A percentile compares a stretch with the other conserved stretches of the same genome.
These are phyloP conservation scores for Leucophenga maculata DNA, from an alignment of 2,888 invertebrate species.

Conservation along the genomic window DNA sequence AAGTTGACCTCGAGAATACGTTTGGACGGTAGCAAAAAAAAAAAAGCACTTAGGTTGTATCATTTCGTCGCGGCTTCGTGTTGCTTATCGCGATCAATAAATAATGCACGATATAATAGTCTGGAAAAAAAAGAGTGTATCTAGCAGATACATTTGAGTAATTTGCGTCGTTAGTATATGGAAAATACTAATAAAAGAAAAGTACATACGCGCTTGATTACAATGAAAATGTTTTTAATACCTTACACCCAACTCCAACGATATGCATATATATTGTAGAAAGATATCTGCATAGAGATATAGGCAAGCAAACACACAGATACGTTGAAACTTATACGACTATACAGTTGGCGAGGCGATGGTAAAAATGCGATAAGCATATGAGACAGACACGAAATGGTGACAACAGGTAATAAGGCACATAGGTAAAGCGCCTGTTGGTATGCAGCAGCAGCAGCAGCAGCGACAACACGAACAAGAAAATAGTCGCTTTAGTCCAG, in stretches of 20 bases:
- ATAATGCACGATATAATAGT: constrained; percentile 62
- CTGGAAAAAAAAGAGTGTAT: constrained; percentile 36
- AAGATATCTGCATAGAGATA: constrained; percentile 22
- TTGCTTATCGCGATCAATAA: constrained; percentile 72
- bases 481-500: constrained; percentile 11
- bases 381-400: constrained; percentile 22
- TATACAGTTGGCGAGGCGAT: constrained; percentile 18
- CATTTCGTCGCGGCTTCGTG: constrained; percentile 64
- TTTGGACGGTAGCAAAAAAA: constrained; percentile 20
- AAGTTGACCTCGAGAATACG: constrained; percentile 29
- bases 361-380: constrained; percentile 16
- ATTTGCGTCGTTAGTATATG: constrained; percentile 61
- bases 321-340: not conserved
- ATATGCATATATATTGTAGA: constrained; percentile 30
- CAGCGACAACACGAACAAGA: constrained; percentile 20
- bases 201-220: constrained; percentile 59
- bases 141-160: constrained; percentile 67
- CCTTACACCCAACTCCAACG: constrained; percentile 43
- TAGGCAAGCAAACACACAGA: constrained; percentile 4
- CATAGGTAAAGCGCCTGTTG: constrained; percentile 43
- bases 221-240: constrained; percentile 50
- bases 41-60: constrained; percentile 32
- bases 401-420: constrained; percentile 26
- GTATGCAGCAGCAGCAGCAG: too few species aligned
- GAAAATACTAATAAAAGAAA: constrained; percentile 63